Conservation (phyloP, 2,113 vertebrate species). For the Platichthys stellatus region DNA sequence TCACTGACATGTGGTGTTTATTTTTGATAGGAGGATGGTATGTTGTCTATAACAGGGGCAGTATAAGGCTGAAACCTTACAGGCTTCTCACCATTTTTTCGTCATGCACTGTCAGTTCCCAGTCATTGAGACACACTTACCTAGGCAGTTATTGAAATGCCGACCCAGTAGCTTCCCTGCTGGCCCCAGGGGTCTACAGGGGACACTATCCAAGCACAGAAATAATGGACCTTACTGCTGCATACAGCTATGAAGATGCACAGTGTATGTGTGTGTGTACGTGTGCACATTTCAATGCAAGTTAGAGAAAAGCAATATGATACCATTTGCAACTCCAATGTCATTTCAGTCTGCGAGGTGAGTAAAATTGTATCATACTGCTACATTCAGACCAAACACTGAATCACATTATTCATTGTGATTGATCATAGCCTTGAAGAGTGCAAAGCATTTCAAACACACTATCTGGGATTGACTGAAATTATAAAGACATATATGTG, state of each 20-base stretch:
- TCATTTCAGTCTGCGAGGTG: slow-evolving; percentile 1
- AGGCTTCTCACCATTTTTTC: slow-evolving; percentile 9
- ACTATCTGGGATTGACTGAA: not conserved
- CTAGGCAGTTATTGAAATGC: slow-evolving; percentile 39
- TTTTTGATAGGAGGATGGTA: slow-evolving; percentile 5
- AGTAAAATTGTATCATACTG: slow-evolving; percentile 1
- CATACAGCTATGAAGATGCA: slow-evolving; percentile 12
- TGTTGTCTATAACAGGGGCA: not conserved
- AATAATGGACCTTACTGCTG: slow-evolving; percentile 31
- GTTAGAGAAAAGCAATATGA: not conserved
- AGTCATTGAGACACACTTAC: slow-evolving; percentile 39
- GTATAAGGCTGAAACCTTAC: not conserved
- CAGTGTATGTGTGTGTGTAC: not conserved
- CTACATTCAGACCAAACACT: not conserved
- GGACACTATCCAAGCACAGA: slow-evolving; percentile 22
- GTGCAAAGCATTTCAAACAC: not conserved
- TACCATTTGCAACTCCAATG: not conserved
- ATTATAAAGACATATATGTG: not conserved
- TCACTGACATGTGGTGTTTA: slow-evolving; percentile 16
- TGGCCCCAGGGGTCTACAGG: slow-evolving; percentile 25
- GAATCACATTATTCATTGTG: not conserved
- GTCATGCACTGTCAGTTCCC: slow-evolving; percentile 30
- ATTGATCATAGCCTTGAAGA: not conserved
- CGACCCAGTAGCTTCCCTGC: slow-evolving; percentile 24
- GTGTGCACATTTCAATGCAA: not conserved